Evolutionary conservation across 2,888 invertebrate species (phyloP), one percentile per base, ranked within the genome.

Genomic region (Suillia variegata): DNA sequence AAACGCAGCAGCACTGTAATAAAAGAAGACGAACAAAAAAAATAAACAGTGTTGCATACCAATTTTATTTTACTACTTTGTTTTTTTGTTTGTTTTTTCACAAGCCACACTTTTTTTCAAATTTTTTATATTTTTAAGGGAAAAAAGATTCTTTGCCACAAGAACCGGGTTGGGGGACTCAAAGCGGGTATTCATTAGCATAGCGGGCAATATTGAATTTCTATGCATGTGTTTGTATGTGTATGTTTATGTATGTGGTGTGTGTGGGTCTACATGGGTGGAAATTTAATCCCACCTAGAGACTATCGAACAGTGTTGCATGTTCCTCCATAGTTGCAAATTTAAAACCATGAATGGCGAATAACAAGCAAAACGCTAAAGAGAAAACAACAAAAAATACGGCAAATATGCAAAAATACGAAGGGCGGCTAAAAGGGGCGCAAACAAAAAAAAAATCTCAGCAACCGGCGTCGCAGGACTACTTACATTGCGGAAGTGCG

Each of bases 391-490:
- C n/a, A n/a, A n/a, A n/a, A n/a, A n/a, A n/a, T n/a, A n/a, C n/a
- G n/a, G n/a, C n/a, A n/a, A n/a, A n/a, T n/a, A n/a, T n/a, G n/a
- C n/a, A n/a, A n/a, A n/a, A n/a, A n/a, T n/a, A n/a, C n/a, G n/a
- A n/a, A n/a, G n/a, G n/a, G n/a, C n/a, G n/a, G n/a, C n/a, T n/a
- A n/a, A n/a, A n/a, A n/a, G n/a, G n/a, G n/a, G n/a, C n/a, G n/a
- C n/a, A n/a, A n/a, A n/a, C n/a, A n/a, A n/a, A n/a, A 33, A 34
- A 13, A 50, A 54, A 60, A 53, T 56, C 56, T 54, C 54, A 51
- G 59, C 54, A 45, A 59, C 54, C 59, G 59, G 59, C 59, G 59
- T 45, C 59, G 17, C 38, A 50, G 59, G 54, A 59, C 54, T n/a
- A n/a, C n/a, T 59, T 54, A 54, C 54, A 54, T 54, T 54, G 50